Base-by-base conservation (phyloP, 92 coral and sea anemone genomes). In the Diadumene lineata region DNA sequence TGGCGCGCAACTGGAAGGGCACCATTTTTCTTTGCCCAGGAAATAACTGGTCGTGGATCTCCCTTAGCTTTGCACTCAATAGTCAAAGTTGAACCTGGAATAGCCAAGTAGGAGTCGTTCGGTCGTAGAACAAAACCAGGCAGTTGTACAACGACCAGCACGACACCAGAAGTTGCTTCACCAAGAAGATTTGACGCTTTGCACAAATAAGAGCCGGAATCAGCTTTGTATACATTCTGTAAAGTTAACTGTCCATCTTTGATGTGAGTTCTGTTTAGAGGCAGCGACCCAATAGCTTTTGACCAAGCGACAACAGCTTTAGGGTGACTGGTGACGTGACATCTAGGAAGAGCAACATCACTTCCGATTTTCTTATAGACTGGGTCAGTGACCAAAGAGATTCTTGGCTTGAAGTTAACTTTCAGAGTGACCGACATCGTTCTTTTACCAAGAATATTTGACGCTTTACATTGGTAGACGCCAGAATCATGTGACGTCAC, bases 391-490 rank as follows among this genome's bases (percentile, higher is more conserved):
- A 8, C 26, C 27, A 70, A 26, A 29, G 10, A 18, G 0, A 70
- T 17, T 26, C 33, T n/a, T 1, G 73, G 73, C 23, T 24, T 29
- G 73, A 68, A 68, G 60, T 68, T 44, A 8, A 68, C 61, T 34
- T 43, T 43, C 29, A 68, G 58, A 43, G 9, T 48, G 7, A 60
- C 73, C 50, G 58, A 27, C 3, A n/a, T 18, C 13, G 24, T 18
- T 70, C 32, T 72, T 31, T 6, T 31, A 10, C 84, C 84, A 33
- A 79, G 71, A 79, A 79, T 62, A 34, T 29, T 79, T 15, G 43
- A 56, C 1, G 74, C 79, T 34, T 69, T 22, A 61, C 79, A 72
- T 43, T 46, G 53, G 26, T 74, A 81, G 0, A 55, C 25, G 50
- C 81, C 86, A 1, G 51, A 2, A 53, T 74, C 81, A 6, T 33